Evolutionary conservation across 2,888 invertebrate genomes (phyloP).

Genomic region (Hoplodrina ambigua): DNA sequence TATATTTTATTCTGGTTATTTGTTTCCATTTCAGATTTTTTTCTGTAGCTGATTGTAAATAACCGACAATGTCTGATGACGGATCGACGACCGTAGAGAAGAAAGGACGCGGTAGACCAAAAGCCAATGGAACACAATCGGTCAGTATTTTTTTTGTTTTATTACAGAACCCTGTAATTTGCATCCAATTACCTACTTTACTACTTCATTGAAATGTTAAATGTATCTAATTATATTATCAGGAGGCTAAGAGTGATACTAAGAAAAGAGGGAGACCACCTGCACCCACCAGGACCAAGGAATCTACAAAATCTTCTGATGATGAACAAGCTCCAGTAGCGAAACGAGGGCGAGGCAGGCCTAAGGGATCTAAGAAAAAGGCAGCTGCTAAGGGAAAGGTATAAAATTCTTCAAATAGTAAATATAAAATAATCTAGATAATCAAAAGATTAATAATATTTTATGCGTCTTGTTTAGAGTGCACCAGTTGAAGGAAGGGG

Average conservation of each 20-base stretch:
- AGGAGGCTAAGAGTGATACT: slow-evolving; percentile 88
- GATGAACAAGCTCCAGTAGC: slow-evolving; percentile 89
- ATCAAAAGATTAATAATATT: not conserved
- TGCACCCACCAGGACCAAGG: slow-evolving; percentile 85
- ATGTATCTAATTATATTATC: slow-evolving; percentile 26
- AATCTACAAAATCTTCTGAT: slow-evolving; percentile 89
- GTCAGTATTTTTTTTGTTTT: slow-evolving; percentile 66
- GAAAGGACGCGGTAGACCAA: slow-evolving; percentile 89
- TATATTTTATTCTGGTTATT: slow-evolving; percentile 12
- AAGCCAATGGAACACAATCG: slow-evolving; percentile 88
- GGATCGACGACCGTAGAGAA: slow-evolving; percentile 88
- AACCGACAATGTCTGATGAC: slow-evolving; percentile 87
- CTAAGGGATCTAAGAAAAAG: slow-evolving; percentile 90
- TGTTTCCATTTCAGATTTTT: slow-evolving; percentile 72
- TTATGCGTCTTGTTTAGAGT: slow-evolving; percentile 70
- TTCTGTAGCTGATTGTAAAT: slow-evolving; percentile 66
- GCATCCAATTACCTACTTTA: not conserved
- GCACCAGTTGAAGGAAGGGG: slow-evolving; percentile 84
- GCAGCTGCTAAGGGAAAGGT: slow-evolving; percentile 86
- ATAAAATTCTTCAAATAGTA: slow-evolving; percentile 10
- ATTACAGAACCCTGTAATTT: not conserved
- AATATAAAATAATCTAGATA: not conserved
- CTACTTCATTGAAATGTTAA: not conserved
- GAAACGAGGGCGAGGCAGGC: slow-evolving; percentile 90
- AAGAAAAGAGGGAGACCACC: slow-evolving; percentile 88